phyloP scores from a whole-genome alignment of 2,888 invertebrate species.

The Lathronympha strigana region DNA sequence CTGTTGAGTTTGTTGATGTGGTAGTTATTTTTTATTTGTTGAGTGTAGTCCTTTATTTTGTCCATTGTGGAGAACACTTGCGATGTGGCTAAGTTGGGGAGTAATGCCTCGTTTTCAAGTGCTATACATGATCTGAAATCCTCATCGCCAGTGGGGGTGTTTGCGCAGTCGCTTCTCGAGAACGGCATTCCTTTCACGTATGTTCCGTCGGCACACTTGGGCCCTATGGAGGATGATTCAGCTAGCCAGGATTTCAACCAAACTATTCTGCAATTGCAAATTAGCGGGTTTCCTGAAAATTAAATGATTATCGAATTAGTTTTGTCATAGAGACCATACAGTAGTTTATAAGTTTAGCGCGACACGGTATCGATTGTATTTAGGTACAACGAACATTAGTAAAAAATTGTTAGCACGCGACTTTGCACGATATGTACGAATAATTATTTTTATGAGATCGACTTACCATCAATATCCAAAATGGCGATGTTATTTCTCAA shows the following conservation, averaged over 20 bases:
- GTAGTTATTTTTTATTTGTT: slow-evolving; percentile 73
- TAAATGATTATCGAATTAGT: slow-evolving; percentile 22
- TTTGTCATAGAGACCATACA: background rate
- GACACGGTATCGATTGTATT: no score
- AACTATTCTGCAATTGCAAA: slow-evolving; percentile 91
- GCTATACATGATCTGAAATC: slow-evolving; percentile 84
- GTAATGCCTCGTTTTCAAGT: slow-evolving; percentile 88
- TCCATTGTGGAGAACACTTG: slow-evolving; percentile 85
- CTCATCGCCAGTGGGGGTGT: slow-evolving; percentile 73
- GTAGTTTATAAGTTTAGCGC: background rate
- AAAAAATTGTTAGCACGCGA: background rate
- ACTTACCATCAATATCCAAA: slow-evolving; percentile 92
- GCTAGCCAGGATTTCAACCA: slow-evolving; percentile 94
- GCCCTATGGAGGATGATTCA: slow-evolving; percentile 89
- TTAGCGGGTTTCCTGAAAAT: slow-evolving; percentile 90
- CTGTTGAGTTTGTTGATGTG: slow-evolving; percentile 80
- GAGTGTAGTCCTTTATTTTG: slow-evolving; percentile 78
- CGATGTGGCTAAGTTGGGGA: slow-evolving; percentile 81
- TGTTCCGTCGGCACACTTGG: slow-evolving; percentile 91
- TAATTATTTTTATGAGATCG: background rate
- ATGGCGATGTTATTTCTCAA: slow-evolving; percentile 92
- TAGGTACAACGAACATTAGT: no score
- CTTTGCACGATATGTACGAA: background rate
- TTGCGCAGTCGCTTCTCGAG: slow-evolving; percentile 87
- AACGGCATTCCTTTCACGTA: slow-evolving; percentile 89